A percentile compares a stretch with the other conserved stretches of the same genome.
Evolutionary conservation across 2,113 vertebrate species (phyloP).

Genomic region (Monarcha castaneiventris): DNA sequence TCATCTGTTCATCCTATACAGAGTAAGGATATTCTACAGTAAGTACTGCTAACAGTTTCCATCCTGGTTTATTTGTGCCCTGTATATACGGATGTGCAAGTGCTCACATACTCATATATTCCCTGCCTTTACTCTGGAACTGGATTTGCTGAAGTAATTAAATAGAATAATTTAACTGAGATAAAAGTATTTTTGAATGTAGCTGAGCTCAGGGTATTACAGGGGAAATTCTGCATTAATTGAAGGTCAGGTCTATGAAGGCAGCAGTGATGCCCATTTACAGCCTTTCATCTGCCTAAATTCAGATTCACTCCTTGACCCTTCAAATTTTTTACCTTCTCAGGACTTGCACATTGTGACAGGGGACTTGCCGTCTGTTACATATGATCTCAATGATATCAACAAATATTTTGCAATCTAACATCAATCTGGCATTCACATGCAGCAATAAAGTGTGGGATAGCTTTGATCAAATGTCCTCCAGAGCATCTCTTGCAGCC

Average conservation of each 20-base stretch:
- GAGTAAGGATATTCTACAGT: neutral
- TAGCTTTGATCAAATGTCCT: neutral
- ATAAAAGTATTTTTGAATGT: neutral
- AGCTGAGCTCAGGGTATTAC: neutral
- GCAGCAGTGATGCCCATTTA: neutral
- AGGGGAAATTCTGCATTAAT: neutral
- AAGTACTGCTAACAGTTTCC: neutral
- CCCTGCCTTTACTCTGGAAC: neutral
- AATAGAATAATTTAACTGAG: neutral
- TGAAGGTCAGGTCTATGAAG: neutral
- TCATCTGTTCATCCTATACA: neutral
- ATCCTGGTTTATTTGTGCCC: neutral
- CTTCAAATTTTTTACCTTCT: neutral
- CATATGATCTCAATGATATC: rapidly evolving
- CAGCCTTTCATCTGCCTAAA: neutral
- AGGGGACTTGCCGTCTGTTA: neutral
- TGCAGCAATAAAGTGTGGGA: neutral
- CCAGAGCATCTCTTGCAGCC: neutral
- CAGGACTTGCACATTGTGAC: neutral
- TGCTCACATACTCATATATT: neutral
- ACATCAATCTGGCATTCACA: neutral
- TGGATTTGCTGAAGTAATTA: neutral
- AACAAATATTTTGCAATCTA: neutral
- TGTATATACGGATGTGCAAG: rapidly evolving
- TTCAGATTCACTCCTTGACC: neutral